Evolutionary conservation across 2,797 vertebrate species (phyloP), one percentile per base, ranked within the genome.

Genomic region (Gallinago nigripennis): DNA sequence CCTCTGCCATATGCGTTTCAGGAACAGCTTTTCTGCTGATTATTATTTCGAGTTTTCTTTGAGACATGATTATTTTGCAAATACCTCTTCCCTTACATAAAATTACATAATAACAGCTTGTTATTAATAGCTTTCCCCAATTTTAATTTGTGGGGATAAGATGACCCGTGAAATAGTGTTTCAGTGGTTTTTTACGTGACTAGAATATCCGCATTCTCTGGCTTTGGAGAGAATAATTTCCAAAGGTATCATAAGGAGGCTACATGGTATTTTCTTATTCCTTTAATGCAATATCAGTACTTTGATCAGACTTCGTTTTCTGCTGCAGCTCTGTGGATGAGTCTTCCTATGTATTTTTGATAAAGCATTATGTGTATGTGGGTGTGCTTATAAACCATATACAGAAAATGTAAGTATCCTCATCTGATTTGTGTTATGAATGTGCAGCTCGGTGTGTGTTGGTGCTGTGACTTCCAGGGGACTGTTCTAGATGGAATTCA

Each of bases 101-200:
- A 83, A 43, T 60, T 14, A 20, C 30, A 4, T 6, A 6, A 11
- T 2, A 37, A 46, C 35, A 35, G n/a, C 30, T 53, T 19, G 30
- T 33, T 45, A 56, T 31, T 24, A 57, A 2, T 13, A n/a, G 18
- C 11, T 70, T 68, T 73, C 16, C 31, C 41, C 24, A 7, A 25
- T 28, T 61, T 30, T 41, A 20, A 70, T 10, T 56, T 30, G 9
- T 48, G 54, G 31, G 21, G 46, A 61, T 56, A 23, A 63, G 24
- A 33, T 63, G 46, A 16, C 14, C 20, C 33, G 19, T 56, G 33
- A 66, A 78, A 66, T 37, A 45, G 30, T n/a, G 23, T 65, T 50
- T 60, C 6, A 7, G 0, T 19, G 23, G 0, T 5, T 28, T n/a
- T 63, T 80, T 33, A 14, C 1, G 0, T 43, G 15, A 60, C 35